Evolutionary conservation across 2,888 invertebrate species (phyloP).

Genomic region (Pheosia gnoma): DNA sequence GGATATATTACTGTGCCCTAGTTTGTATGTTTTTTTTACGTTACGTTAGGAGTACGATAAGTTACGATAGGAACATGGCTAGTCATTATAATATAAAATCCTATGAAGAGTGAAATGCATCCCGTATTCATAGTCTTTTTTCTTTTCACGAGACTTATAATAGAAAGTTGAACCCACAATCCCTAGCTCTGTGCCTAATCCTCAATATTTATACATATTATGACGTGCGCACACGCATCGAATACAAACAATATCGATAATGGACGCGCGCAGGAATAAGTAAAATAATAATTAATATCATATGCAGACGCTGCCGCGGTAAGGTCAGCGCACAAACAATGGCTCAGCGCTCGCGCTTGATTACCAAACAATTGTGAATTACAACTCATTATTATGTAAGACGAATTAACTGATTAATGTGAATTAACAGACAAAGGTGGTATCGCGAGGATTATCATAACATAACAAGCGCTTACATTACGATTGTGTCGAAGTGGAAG

Average conservation of each 20-base stretch:
- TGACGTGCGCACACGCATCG: constrained; percentile 35
- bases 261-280: constrained; percentile 38
- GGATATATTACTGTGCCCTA: too few species aligned
- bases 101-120: too few species aligned
- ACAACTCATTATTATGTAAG: constrained; percentile 18
- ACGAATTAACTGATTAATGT: constrained; percentile 6
- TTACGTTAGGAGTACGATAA: too few species aligned
- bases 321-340: constrained; percentile 35
- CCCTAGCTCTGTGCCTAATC: constrained; percentile 26
- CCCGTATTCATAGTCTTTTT: too few species aligned
- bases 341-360: constrained; percentile 22
- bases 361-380: constrained; percentile 17
- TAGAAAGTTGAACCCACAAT: not conserved
- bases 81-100: too few species aligned
- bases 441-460: not conserved
- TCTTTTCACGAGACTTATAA: too few species aligned
- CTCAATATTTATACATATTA: constrained; percentile 37
- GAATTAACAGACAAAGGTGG: constrained; percentile 15
- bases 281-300: constrained; percentile 46
- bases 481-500: not conserved
- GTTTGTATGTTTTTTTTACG: too few species aligned
- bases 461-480: not conserved
- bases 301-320: constrained; percentile 31
- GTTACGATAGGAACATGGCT: too few species aligned
- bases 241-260: constrained; percentile 40